Evolutionary conservation across 1,140 invertebrate species (phyloP).

Genomic region (Goniozus legneri): DNA sequence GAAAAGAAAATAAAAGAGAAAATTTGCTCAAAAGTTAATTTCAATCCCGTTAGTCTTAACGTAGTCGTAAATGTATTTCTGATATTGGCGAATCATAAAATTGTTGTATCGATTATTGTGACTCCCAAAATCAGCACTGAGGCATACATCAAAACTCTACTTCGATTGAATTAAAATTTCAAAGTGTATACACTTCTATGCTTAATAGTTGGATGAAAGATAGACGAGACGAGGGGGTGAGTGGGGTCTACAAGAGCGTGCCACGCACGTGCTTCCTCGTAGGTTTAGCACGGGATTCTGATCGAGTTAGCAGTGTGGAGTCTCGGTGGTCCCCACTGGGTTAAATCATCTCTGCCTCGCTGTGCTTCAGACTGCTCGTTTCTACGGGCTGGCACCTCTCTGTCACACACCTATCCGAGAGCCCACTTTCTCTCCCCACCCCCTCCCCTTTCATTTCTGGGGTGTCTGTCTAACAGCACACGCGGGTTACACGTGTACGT

Average conservation of each 20-base stretch:
- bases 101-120: no score
- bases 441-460: background rate
- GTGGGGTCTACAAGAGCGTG: background rate
- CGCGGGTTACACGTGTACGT: constrained; percentile 12
- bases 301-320: constrained; percentile 23
- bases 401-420: no score
- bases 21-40: no score
- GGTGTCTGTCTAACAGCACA: constrained; percentile 4
- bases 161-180: no score
- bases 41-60: no score
- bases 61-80: no score
- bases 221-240: background rate
- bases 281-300: constrained; percentile 14
- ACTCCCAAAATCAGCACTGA: no score
- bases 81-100: no score
- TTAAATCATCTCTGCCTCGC: constrained; percentile 31
- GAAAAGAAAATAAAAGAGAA: background rate
- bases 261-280: background rate
- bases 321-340: constrained; percentile 11
- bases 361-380: constrained; percentile 17
- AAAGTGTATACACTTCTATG: no score
- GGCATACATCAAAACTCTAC: no score
- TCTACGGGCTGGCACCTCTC: no score
- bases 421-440: background rate
- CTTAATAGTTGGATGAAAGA: background rate